Evolutionary conservation across 2,888 invertebrate genomes (phyloP).

Genomic region (Nemapogon koenigi): DNA sequence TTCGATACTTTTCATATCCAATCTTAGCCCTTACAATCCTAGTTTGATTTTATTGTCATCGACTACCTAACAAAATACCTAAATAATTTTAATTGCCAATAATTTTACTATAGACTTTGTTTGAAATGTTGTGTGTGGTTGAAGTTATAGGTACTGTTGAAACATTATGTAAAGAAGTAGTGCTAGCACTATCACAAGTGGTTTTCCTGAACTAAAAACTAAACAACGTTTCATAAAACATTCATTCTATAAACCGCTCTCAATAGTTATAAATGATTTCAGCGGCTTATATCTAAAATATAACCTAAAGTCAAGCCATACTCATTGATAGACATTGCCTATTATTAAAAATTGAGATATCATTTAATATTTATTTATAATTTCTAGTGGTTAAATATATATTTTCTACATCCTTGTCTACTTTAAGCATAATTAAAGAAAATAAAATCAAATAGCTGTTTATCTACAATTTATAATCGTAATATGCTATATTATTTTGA

Average conservation of each 20-base stretch:
- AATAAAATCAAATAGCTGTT: conserved; percentile 23
- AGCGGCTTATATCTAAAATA: conserved; percentile 3
- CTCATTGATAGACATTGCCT: background rate
- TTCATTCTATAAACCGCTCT: background rate
- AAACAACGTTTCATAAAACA: too few species aligned
- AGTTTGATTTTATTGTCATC: too few species aligned
- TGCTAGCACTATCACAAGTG: too few species aligned
- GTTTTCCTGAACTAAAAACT: too few species aligned
- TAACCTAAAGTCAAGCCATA: conserved; percentile 1
- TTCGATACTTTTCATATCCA: too few species aligned
- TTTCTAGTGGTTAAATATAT: conserved; percentile 25
- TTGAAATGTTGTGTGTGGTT: too few species aligned
- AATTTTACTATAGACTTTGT: too few species aligned
- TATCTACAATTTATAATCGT: conserved; percentile 21
- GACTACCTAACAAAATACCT: too few species aligned
- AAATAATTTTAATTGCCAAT: too few species aligned
- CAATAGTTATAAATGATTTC: background rate
- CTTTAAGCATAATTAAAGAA: conserved; percentile 56
- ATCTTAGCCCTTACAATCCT: too few species aligned
- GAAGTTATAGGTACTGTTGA: too few species aligned
- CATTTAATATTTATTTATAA: background rate
- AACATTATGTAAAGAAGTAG: too few species aligned
- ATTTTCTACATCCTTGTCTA: conserved; percentile 46
- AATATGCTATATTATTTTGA: conserved; percentile 2
- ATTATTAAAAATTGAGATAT: background rate